A percentile compares a stretch with the other conserved stretches of the same genome.
phyloP scores from a whole-genome alignment of 2,113 vertebrate species.

The Jaculus jaculus region DNA sequence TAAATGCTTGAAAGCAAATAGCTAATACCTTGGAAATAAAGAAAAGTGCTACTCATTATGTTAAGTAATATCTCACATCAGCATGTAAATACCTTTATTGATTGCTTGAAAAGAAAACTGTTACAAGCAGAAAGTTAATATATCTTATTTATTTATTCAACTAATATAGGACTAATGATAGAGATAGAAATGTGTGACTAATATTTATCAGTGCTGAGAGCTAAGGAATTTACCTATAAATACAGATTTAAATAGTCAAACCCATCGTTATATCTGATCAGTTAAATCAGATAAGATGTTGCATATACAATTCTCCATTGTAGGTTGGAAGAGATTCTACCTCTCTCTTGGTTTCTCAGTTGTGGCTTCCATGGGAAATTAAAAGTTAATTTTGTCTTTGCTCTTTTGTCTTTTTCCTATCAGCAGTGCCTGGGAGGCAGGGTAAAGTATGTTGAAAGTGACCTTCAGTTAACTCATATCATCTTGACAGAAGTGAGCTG shows the following conservation, averaged over 20 bases:
- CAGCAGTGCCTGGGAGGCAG: slow-evolving; percentile 81
- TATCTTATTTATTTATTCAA: slow-evolving; percentile 78
- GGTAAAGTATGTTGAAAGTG: slow-evolving; percentile 82
- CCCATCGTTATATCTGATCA: slow-evolving; percentile 62
- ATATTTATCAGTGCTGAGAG: slow-evolving; percentile 62
- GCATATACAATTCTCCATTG: slow-evolving; percentile 61
- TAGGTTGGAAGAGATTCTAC: slow-evolving; percentile 64
- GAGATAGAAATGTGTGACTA: slow-evolving; percentile 56
- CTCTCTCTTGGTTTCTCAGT: slow-evolving; percentile 65
- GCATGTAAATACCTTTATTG: slow-evolving; percentile 80
- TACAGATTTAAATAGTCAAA: slow-evolving; percentile 63
- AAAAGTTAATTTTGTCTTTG: slow-evolving; percentile 83
- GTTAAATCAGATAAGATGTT: slow-evolving; percentile 73
- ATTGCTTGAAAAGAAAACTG: slow-evolving; percentile 75
- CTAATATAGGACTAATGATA: slow-evolving; percentile 75
- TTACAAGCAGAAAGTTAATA: slow-evolving; percentile 80
- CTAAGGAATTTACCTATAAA: slow-evolving; percentile 60
- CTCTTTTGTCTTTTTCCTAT: slow-evolving; percentile 85
- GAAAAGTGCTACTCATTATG: slow-evolving; percentile 77
- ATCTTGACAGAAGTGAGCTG: slow-evolving; percentile 82
- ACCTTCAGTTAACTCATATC: slow-evolving; percentile 84
- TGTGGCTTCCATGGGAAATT: slow-evolving; percentile 78
- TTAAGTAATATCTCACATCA: slow-evolving; percentile 79
- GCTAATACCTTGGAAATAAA: slow-evolving; percentile 58
- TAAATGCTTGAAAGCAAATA: neutral